Conservation (phyloP, 2,797 vertebrate species). For the Gadopsis bispinosus region DNA sequence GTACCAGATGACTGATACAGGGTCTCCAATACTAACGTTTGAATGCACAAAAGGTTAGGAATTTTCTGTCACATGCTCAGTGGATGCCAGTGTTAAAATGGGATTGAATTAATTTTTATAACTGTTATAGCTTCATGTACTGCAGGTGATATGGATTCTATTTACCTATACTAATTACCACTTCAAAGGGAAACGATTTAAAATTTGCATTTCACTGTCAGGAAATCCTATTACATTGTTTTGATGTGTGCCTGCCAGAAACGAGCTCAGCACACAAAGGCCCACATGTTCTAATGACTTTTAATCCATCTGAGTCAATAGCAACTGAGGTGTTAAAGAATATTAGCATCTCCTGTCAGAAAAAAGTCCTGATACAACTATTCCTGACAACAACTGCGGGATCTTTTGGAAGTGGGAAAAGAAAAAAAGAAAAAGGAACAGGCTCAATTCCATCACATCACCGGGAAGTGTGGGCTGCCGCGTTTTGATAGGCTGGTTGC, state of each 20-base stretch:
- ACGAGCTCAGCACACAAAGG: constrained; percentile 73
- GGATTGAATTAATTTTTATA: constrained; percentile 26
- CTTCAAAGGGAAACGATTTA: constrained; percentile 71
- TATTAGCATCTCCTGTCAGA: constrained; percentile 73
- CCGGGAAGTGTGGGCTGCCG: constrained; percentile 81
- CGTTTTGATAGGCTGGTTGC: constrained; percentile 85
- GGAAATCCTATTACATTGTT: constrained; percentile 78
- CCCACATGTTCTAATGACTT: constrained; percentile 81
- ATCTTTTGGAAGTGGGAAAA: constrained; percentile 36
- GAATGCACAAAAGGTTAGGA: neutral
- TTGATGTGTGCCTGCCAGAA: constrained; percentile 73
- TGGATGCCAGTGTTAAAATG: constrained; percentile 9
- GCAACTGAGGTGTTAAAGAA: constrained; percentile 76
- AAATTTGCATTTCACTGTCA: constrained; percentile 69
- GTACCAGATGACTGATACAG: constrained; percentile 2
- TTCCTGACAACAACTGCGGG: constrained; percentile 69
- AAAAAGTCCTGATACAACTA: constrained; percentile 70
- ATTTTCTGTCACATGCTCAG: neutral
- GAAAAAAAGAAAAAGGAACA: constrained; percentile 36
- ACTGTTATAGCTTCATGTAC: constrained; percentile 36
- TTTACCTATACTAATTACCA: constrained; percentile 73
- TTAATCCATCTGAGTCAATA: constrained; percentile 82
- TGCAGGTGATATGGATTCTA: constrained; percentile 61
- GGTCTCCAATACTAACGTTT: neutral
- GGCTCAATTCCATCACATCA: constrained; percentile 76